These are phyloP conservation scores for Lutraria lutraria DNA, from an alignment of 2,888 invertebrate genomes.

Conservation along the genomic window DNA sequence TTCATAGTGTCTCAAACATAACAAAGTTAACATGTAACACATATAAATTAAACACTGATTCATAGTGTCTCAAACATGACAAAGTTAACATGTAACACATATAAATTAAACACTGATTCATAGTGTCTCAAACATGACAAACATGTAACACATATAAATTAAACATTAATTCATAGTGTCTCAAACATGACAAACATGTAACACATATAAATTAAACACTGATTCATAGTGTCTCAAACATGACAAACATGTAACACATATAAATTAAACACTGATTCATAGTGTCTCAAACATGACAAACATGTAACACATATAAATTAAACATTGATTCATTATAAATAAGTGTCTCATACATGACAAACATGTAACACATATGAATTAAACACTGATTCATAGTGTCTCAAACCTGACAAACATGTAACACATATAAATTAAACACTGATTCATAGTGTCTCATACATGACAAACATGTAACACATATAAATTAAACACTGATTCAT, in stretches of 20 bases:
- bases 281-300: no score
- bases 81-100: not conserved
- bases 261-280: not conserved
- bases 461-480: not conserved
- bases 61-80: no score
- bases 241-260: not conserved
- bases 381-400: not conserved
- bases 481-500: constrained; percentile 90
- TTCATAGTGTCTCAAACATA: no score
- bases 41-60: not conserved
- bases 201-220: not conserved
- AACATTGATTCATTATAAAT: not conserved
- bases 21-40: not conserved
- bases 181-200: no score
- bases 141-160: not conserved
- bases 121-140: no score
- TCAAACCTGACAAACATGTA: no score
- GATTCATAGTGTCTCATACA: constrained; percentile 97
- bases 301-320: not conserved
- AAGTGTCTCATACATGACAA: no score
- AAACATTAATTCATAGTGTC: not conserved
- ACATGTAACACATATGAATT: not conserved
- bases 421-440: not conserved
- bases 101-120: not conserved
- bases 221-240: no score